phyloP scores from a whole-genome alignment of 2,888 invertebrate genomes.

The Ctena decussata region DNA sequence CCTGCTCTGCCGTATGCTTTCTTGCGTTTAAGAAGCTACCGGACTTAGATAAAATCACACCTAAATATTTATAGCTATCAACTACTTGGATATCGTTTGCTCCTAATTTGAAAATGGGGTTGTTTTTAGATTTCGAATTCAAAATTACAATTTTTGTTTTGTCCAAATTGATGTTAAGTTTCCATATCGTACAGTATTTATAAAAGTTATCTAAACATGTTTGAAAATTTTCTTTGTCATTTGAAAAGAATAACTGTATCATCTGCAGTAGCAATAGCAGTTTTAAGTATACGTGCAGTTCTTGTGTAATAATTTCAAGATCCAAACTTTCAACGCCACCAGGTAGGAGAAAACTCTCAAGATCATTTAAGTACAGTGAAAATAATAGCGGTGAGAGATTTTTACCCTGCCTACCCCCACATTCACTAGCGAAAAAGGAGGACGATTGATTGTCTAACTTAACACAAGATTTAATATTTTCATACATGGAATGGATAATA shows the following conservation, averaged over 20 bases:
- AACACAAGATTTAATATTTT: conserved; percentile 19
- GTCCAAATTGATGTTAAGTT: conserved; percentile 25
- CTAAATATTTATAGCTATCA: no score
- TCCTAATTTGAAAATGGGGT: conserved; percentile 31
- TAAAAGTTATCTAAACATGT: conserved; percentile 12
- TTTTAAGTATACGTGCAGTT: background rate
- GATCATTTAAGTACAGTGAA: conserved; percentile 8
- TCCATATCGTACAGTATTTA: conserved; percentile 27
- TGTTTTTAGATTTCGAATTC: conserved; percentile 34
- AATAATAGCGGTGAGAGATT: conserved; percentile 12
- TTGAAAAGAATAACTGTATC: conserved; percentile 34
- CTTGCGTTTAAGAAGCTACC: no score
- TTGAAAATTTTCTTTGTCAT: conserved; percentile 18
- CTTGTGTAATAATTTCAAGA: background rate
- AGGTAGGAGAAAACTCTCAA: background rate
- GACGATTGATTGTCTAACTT: background rate
- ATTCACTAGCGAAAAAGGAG: background rate
- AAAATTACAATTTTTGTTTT: no score
- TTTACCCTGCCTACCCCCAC: conserved; percentile 14
- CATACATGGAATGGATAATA: background rate
- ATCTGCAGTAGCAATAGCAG: conserved; percentile 32
- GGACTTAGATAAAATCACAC: no score
- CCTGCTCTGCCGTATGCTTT: background rate
- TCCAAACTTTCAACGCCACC: conserved; percentile 1
- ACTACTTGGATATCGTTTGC: no score